Conservation (phyloP, 1,140 invertebrate genomes). For the Orius laevigatus region DNA sequence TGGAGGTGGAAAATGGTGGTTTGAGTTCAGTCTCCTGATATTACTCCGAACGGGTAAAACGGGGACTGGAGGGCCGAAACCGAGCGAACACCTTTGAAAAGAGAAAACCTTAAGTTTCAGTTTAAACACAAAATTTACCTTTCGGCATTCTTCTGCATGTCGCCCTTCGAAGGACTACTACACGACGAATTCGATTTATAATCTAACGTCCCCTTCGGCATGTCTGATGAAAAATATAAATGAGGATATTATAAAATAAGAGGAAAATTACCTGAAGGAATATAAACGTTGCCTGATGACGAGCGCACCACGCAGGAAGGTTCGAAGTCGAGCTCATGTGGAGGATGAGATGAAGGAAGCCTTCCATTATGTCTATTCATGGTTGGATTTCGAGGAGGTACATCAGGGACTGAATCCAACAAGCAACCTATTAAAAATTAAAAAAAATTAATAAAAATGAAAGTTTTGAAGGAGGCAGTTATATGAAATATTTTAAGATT, state of each 20-base stretch:
- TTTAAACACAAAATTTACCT: constrained; percentile 31
- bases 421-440: constrained; percentile 54
- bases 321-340: constrained; percentile 59
- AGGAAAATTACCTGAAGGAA: constrained; percentile 55
- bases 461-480: too few species aligned
- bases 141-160: constrained; percentile 49
- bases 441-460: constrained; percentile 4
- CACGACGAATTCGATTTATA: constrained; percentile 72
- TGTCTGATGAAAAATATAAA: constrained; percentile 43
- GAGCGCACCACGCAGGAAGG: constrained; percentile 79
- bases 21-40: constrained; percentile 39
- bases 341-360: constrained; percentile 35
- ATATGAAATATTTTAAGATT: too few species aligned
- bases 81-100: constrained; percentile 31
- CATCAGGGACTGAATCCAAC: constrained; percentile 68
- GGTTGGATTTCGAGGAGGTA: constrained; percentile 62
- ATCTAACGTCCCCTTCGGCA: constrained; percentile 74
- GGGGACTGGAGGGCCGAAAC: constrained; percentile 46
- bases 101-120: neutral
- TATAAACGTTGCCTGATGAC: constrained; percentile 80
- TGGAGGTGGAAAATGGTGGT: constrained; percentile 42
- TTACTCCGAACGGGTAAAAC: constrained; percentile 58
- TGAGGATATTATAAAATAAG: neutral
- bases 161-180: constrained; percentile 56
- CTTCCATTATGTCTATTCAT: constrained; percentile 72